Evolutionary conservation across 2,888 invertebrate genomes (phyloP).

Genomic region (Chalcis sispes): DNA sequence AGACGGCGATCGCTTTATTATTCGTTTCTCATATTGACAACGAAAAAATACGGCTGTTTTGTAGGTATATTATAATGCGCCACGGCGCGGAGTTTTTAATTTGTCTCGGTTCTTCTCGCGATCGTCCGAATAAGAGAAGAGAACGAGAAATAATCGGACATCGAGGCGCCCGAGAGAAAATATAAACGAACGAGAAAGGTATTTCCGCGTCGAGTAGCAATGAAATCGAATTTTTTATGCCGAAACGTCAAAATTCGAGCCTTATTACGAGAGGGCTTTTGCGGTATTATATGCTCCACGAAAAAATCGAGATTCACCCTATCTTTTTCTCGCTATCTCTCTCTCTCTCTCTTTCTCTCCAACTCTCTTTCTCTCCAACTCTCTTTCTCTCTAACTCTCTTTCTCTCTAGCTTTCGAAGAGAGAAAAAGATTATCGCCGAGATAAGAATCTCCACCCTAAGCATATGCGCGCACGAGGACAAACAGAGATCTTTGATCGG

Average conservation of each 20-base stretch:
- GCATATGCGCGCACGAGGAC: no score
- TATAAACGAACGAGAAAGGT: no score
- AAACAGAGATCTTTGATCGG: conserved; percentile 47
- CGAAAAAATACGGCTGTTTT: conserved; percentile 40
- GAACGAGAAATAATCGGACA: not conserved
- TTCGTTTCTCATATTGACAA: conserved; percentile 47
- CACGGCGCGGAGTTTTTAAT: conserved; percentile 32
- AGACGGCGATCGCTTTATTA: conserved; percentile 50
- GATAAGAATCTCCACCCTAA: no score
- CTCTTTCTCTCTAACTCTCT: no score
- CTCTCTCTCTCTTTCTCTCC: no score
- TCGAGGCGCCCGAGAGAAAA: conserved; percentile 38
- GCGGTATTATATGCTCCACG: no score
- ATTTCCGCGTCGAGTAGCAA: conserved; percentile 21
- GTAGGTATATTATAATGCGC: conserved; percentile 21
- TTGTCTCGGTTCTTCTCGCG: conserved; percentile 36
- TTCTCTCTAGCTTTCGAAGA: no score
- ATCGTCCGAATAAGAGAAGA: conserved; percentile 1
- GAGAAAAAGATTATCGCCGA: no score
- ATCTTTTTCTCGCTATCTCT: no score
- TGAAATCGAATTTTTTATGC: conserved; percentile 50
- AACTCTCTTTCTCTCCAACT: no score
- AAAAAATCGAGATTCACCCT: no score
- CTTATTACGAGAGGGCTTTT: conserved; percentile 19
- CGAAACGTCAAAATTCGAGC: not conserved